phyloP scores from a whole-genome alignment of 1,140 invertebrate genomes.

The Trachelipus rathkii region DNA sequence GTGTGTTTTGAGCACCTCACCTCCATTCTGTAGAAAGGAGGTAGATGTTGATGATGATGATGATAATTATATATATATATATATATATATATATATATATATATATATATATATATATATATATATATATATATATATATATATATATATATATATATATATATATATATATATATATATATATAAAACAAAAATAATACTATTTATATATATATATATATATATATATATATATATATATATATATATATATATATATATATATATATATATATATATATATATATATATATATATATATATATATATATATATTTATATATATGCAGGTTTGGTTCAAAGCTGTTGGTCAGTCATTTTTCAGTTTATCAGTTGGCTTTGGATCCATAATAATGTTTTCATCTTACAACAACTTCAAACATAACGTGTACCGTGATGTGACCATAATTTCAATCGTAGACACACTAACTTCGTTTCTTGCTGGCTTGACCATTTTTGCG shows the following conservation, averaged over 20 bases:
- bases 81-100: conserved; percentile 25
- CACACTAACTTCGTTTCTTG: conserved; percentile 68
- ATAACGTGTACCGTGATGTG: conserved; percentile 54
- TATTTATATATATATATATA: neutral
- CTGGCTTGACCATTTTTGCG: conserved; percentile 84
- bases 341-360: conserved; percentile 79
- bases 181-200: too few relatives aligned
- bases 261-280: conserved; percentile 16
- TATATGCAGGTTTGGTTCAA: conserved; percentile 69
- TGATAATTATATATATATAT: neutral
- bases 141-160: conserved; percentile 10
- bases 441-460: conserved; percentile 55
- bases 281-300: neutral
- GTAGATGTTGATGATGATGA: too few relatives aligned
- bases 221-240: neutral
- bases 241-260: conserved; percentile 14
- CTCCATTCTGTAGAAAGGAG: too few relatives aligned
- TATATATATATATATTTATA: conserved; percentile 21
- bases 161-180: too few relatives aligned
- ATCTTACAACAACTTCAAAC: conserved; percentile 75
- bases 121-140: conserved; percentile 47
- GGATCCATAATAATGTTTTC: conserved; percentile 75
- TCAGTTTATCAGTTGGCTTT: conserved; percentile 72
- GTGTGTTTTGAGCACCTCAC: too few relatives aligned
- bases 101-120: conserved; percentile 46